Base-by-base conservation (phyloP, 1,140 invertebrate genomes). In the Vanessa atalanta region DNA sequence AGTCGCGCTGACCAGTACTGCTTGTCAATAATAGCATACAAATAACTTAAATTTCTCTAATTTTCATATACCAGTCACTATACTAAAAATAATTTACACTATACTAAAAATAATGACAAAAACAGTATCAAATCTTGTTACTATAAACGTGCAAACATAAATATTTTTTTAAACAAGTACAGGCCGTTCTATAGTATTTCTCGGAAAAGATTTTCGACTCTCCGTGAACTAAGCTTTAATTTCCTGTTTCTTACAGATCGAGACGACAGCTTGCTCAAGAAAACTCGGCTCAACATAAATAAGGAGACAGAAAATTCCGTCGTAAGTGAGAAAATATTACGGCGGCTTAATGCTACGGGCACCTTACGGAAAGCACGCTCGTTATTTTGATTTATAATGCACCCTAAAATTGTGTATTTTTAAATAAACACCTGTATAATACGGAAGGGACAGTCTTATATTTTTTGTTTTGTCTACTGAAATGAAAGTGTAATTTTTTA, bases 261-360 rank as follows among this genome's bases (percentile, higher is more conserved):
- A 81, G 79, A 82, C 82, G 88, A 87, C 86, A 85, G 83, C 80
- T 83, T 80, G 79, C 77, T 80, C 75, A 78, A 77, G 79, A 77
- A 84, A 84, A 83, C 77, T 87, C 77, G 69, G 63, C 77, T 78
- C 78, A 76, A 83, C 81, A 80, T 90, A 90, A 91, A 89, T 86
- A 91, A 76, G 80, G 79, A 79, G 87, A 88, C 85, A 85, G 86
- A 86, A 89, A 89, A 89, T 90, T 89, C 89, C 83, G 81, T 82
- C 83, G 86, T 87, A 88, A 91, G 88, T 88, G 88, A 90, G 89
- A 88, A 92, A 91, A 91, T 91, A 92, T 91, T 90, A 87, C 88
- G 79, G 82, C 74, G 82, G 88, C 88, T 92, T 92, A 92, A 90
- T 89, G 88, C 84, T 89, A 83, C 82, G 81, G 79, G 80, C 83